Base-by-base conservation (phyloP, 30 jellyfish, hydroid and myxozoan species). In the Turritopsis dohrnii region DNA sequence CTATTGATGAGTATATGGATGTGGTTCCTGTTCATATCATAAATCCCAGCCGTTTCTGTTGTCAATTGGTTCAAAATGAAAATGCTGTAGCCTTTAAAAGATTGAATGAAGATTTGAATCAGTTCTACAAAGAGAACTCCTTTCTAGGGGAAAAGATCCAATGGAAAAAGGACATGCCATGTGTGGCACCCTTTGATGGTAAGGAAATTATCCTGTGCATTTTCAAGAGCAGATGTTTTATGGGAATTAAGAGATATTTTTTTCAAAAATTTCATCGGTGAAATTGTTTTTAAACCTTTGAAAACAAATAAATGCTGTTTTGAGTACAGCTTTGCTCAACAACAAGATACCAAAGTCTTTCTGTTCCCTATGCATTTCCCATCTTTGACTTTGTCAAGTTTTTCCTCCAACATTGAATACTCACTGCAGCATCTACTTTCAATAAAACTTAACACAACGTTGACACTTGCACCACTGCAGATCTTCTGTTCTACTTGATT, bases 111-210 rank as follows among this genome's bases (percentile, higher is more conserved):
- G 96, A 71, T 8, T 65, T 93, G 28, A 91, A 93, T 26, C 90
- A 74, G 83, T 80, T 87, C 27, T 93, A 89, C 85, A 72, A 71
- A 28, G 81, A 72, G 9, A 29, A 84, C 19, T 4, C 20, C 13
- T 28, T 65, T 21, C 85, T 72, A 24, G 80, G 52, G 66, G 28
- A 41, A 22, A 69, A 77, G 65, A 52, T 93, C 16, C 29, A 31
- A 18, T 82, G 95, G 96, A 76, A 86, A 31, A 81, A 71, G 53
- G 89, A 83, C 29, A 85, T 93, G 98, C 96, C 96, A 20, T 90
- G 96, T 82, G 94, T 84, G 52, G 98, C 96, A 5, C 29, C 84
- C 1, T 93, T 53, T 74, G 81, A 87, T 72, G 97, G 98, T 93
- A 72, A 20, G 79, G 28, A 22, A 16, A 16, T 0, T 30, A 22